Evolutionary conservation across 2,797 vertebrate species (phyloP).

Genomic region (Mus minutoides): DNA sequence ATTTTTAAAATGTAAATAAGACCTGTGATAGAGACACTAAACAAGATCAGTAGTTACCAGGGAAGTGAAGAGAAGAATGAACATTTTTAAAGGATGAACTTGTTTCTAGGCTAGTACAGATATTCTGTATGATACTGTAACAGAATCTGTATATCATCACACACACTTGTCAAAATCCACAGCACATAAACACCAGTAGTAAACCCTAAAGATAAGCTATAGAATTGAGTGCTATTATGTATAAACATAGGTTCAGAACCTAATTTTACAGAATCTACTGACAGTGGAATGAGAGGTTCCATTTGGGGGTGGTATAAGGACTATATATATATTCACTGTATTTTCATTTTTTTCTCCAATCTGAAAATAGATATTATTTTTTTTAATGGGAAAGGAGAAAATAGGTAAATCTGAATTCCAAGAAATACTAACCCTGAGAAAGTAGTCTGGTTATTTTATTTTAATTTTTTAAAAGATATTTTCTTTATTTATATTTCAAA

Average conservation of each 20-base stretch:
- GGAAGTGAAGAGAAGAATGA: not conserved
- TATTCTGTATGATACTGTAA: not conserved
- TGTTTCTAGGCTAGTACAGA: not conserved
- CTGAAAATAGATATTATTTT: conserved; percentile 35
- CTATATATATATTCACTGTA: not conserved
- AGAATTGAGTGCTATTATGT: not conserved
- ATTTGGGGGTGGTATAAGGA: not conserved
- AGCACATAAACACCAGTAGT: not conserved
- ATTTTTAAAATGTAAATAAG: not conserved
- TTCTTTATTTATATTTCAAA: too few species aligned
- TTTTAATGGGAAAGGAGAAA: not conserved
- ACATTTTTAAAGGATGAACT: not conserved
- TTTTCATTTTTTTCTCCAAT: conserved; percentile 27
- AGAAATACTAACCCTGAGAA: not conserved
- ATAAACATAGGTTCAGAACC: not conserved
- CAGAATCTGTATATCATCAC: not conserved
- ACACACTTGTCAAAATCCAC: conserved; percentile 21
- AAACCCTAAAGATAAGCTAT: not conserved
- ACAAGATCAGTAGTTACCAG: not conserved
- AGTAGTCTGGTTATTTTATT: not conserved
- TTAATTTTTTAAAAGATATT: too few species aligned
- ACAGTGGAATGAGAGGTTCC: not conserved
- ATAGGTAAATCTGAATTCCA: not conserved
- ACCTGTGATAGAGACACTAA: not conserved
- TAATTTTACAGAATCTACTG: not conserved